Evolutionary conservation across 2,888 invertebrate genomes (phyloP).

Genomic region (Synergus umbraculus): DNA sequence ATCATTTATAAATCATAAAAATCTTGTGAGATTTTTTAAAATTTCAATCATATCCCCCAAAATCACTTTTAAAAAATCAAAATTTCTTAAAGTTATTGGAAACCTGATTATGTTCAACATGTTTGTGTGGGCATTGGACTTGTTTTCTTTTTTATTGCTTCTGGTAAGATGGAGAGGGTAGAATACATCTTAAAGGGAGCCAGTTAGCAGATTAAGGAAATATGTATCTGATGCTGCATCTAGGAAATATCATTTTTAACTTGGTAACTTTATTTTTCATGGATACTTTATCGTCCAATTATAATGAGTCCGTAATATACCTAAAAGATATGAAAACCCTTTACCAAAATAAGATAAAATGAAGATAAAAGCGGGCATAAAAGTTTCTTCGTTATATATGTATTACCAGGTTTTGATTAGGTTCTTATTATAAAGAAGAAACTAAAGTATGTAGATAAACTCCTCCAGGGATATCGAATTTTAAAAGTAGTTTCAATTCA

Average conservation of each 20-base stretch:
- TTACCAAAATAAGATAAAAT: background rate
- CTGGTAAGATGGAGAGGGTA: background rate
- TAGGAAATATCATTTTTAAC: constrained; percentile 17
- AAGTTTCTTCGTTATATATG: background rate
- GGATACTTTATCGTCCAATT: background rate
- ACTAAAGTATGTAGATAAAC: no score
- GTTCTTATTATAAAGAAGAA: background rate
- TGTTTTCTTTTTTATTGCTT: background rate
- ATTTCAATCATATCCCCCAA: no score
- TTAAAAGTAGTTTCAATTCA: background rate
- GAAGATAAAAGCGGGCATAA: background rate
- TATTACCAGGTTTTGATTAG: background rate
- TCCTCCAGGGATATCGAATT: background rate
- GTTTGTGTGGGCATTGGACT: constrained; percentile 16
- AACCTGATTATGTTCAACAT: constrained; percentile 10
- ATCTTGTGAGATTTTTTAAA: no score
- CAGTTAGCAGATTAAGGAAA: constrained; percentile 19
- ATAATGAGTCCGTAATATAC: background rate
- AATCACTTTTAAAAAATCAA: no score
- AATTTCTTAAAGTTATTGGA: no score
- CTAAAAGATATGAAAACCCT: background rate
- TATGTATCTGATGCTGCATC: constrained; percentile 8
- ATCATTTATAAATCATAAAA: no score
- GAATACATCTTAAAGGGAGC: background rate
- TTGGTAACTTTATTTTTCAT: background rate